A percentile compares a stretch with the other conserved stretches of the same genome.
Evolutionary conservation across 1,140 invertebrate genomes (phyloP).

Genomic region (Drosophila pandora): DNA sequence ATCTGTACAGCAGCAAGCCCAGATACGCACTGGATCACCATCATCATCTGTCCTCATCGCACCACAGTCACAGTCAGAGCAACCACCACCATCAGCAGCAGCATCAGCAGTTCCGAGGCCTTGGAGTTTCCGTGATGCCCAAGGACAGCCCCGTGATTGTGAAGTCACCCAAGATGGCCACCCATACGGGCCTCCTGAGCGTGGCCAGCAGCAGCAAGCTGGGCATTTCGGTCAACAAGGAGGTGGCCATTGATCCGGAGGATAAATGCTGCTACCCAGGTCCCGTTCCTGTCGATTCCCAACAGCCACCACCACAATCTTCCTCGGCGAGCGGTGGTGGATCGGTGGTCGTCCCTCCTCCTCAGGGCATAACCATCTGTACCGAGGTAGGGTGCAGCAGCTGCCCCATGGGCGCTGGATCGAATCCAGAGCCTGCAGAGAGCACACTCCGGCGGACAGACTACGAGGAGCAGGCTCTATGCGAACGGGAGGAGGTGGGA

Average conservation of each 20-base stretch:
- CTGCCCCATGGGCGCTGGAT: constrained; percentile 53
- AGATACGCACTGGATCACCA: constrained; percentile 64
- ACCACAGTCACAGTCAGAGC: constrained; percentile 13
- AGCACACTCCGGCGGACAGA: constrained; percentile 49
- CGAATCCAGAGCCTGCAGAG: constrained; percentile 51
- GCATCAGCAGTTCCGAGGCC: constrained; percentile 72
- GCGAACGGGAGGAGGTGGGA: constrained; percentile 55
- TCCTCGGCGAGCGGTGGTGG: constrained; percentile 21
- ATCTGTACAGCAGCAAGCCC: constrained; percentile 60
- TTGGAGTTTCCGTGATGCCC: constrained; percentile 80
- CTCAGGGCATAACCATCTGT: constrained; percentile 65
- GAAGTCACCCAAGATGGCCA: constrained; percentile 75
- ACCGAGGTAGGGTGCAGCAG: constrained; percentile 77
- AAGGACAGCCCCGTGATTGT: constrained; percentile 83
- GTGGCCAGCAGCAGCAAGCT: constrained; percentile 67
- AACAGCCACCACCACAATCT: constrained; percentile 37
- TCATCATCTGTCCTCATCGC: constrained; percentile 43
- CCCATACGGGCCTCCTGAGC: constrained; percentile 59
- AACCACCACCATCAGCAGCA: constrained; percentile 40
- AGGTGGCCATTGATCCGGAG: constrained; percentile 83
- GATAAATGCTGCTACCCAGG: constrained; percentile 75
- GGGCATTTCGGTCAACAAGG: constrained; percentile 80
- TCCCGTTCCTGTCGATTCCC: constrained; percentile 50
- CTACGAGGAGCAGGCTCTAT: constrained; percentile 51
- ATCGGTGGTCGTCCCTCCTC: constrained; percentile 19